phyloP scores from a whole-genome alignment of 1,140 invertebrate species.

The Mya arenaria region DNA sequence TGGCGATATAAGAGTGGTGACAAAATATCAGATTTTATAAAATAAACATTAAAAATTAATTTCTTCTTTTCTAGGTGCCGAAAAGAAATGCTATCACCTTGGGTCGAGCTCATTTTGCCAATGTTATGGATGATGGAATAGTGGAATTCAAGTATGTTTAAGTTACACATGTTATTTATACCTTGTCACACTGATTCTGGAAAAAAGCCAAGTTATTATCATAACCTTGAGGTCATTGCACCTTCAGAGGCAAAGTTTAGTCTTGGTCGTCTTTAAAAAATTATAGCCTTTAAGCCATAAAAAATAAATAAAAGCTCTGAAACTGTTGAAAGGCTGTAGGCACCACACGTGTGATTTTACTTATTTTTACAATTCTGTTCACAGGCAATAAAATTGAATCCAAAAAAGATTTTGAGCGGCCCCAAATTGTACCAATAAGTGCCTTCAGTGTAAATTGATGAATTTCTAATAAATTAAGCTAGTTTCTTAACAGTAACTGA shows the following conservation, averaged over 20 bases:
- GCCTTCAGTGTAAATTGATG: no score
- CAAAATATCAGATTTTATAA: background rate
- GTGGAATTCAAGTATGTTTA: slow-evolving; percentile 56
- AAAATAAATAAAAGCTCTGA: background rate
- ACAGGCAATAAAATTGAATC: no score
- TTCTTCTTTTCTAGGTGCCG: slow-evolving; percentile 50
- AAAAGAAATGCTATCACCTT: slow-evolving; percentile 59
- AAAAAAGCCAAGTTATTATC: no score
- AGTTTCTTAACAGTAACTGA: no score
- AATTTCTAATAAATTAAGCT: no score
- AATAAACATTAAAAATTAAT: background rate
- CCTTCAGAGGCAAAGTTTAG: background rate
- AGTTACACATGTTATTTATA: background rate
- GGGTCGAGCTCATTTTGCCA: slow-evolving; percentile 57
- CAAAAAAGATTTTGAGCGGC: no score
- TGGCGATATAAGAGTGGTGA: background rate
- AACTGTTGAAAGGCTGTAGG: background rate
- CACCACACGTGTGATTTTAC: no score
- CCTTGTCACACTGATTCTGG: no score
- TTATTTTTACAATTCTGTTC: no score
- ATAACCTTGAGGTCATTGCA: no score
- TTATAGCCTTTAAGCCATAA: background rate
- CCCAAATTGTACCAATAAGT: no score
- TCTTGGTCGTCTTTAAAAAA: background rate
- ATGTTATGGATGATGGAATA: slow-evolving; percentile 64